Evolutionary conservation across 2,113 vertebrate species (phyloP).

Genomic region (Gorsachius goisagi): DNA sequence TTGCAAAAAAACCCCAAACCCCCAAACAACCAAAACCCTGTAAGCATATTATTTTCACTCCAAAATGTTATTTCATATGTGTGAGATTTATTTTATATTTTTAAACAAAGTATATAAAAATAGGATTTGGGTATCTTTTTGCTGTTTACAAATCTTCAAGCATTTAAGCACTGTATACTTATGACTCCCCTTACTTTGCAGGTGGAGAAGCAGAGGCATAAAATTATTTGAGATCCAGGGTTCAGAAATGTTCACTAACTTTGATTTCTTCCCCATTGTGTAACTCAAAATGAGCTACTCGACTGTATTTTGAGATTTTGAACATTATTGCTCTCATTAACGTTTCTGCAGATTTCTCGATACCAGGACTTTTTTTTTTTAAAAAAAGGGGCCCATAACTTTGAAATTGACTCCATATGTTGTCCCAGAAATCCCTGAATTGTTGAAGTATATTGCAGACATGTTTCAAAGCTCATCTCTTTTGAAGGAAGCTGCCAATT

Average conservation of each 20-base stretch:
- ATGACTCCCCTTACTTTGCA: neutral
- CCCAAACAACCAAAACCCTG: too few species aligned
- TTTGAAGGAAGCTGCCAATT: neutral
- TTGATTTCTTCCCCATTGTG: neutral
- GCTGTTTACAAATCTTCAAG: neutral
- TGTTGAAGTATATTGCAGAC: neutral
- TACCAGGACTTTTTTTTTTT: too few species aligned
- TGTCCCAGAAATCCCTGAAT: neutral
- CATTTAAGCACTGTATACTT: neutral
- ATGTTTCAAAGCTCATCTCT: neutral
- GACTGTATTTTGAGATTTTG: neutral
- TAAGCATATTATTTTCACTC: neutral
- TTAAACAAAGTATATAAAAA: neutral
- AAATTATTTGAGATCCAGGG: neutral
- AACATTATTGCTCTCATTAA: neutral
- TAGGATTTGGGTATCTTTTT: neutral
- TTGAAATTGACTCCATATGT: neutral
- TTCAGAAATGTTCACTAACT: rapidly evolving
- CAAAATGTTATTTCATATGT: neutral
- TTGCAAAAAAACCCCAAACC: neutral
- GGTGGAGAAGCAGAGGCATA: neutral
- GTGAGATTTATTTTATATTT: neutral
- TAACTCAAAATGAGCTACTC: neutral
- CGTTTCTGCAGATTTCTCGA: neutral
- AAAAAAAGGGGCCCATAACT: neutral